phyloP scores from a whole-genome alignment of 2,113 vertebrate species.

The Cynopterus brachyotis region DNA sequence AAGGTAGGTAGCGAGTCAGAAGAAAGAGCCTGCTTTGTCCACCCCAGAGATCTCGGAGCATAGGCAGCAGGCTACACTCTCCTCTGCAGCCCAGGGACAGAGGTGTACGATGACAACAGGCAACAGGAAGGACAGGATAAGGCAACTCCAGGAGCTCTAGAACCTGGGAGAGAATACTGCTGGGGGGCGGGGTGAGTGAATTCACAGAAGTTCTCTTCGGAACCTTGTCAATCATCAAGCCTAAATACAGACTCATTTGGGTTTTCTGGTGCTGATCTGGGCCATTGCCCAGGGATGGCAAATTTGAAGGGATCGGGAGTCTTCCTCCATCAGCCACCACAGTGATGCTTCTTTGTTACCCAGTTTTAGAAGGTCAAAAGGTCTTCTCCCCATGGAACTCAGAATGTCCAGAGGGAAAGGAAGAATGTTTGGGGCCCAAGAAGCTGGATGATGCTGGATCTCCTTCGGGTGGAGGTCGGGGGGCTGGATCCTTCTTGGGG shows the following conservation, averaged over 20 bases:
- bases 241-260: not conserved
- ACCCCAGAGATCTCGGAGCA: not conserved
- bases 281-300: not conserved
- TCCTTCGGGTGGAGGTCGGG: not conserved
- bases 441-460: not conserved
- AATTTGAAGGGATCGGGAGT: not conserved
- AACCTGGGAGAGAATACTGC: not conserved
- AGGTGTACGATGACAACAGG: fast-evolving
- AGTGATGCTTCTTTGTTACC: not conserved
- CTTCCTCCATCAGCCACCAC: not conserved
- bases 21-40: not conserved
- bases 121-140: not conserved
- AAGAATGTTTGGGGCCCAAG: not conserved
- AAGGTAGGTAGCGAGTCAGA: not conserved
- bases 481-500: not conserved
- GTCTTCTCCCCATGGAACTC: not conserved
- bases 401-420: not conserved
- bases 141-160: not conserved
- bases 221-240: not conserved
- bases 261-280: not conserved
- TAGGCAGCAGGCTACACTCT: not conserved
- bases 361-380: not conserved
- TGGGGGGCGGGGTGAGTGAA: not conserved
- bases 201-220: not conserved
- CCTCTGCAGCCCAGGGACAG: no score